Evolutionary conservation across 1,140 invertebrate species (phyloP).

Genomic region (Sarcophaga peregrina): DNA sequence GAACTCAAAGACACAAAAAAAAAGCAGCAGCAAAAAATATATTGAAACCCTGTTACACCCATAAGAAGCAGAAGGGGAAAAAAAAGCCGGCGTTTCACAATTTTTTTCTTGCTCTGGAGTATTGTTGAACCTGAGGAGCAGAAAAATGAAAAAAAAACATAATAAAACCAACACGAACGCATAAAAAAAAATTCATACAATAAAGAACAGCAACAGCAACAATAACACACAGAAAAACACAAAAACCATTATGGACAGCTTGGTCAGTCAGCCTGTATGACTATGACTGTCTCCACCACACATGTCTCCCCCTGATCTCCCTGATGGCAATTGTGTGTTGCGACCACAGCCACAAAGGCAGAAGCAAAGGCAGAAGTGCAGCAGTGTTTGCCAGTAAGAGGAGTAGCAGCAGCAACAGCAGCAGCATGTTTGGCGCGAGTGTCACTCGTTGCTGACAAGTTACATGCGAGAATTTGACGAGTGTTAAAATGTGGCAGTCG

Average conservation of each 20-base stretch:
- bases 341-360: too few species aligned
- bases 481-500: conserved; percentile 45
- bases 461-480: conserved; percentile 65
- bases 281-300: not conserved
- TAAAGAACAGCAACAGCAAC: conserved; percentile 1
- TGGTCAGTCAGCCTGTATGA: not conserved
- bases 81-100: not conserved
- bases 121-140: not conserved
- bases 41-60: not conserved
- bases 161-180: not conserved
- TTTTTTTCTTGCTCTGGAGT: not conserved
- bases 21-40: too few species aligned
- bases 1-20: not conserved
- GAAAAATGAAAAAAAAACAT: not conserved
- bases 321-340: not conserved
- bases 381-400: not conserved
- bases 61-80: not conserved
- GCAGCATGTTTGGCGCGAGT: conserved; percentile 43
- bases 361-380: not conserved
- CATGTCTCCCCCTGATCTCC: not conserved
- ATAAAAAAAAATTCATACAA: not conserved
- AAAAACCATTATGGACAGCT: conserved; percentile 14
- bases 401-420: not conserved
- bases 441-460: conserved; percentile 62
- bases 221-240: not conserved